These are phyloP conservation scores for Daboia siamensis DNA, from an alignment of 2,113 vertebrate genomes.

Conservation along the genomic window DNA sequence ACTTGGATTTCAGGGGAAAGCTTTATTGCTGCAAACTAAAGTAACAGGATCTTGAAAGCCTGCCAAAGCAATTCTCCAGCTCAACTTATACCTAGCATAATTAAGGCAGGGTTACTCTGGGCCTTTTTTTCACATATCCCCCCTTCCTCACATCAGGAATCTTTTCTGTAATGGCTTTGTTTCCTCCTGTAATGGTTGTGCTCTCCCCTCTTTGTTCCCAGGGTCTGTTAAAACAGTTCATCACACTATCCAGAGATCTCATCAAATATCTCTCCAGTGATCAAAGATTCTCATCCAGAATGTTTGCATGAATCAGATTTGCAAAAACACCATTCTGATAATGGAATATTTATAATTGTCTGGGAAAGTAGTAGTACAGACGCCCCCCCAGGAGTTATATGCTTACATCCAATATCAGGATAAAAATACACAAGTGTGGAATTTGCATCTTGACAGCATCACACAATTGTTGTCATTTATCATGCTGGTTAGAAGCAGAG, in stretches of 20 bases:
- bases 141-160: neutral
- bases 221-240: neutral
- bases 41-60: neutral
- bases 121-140: neutral
- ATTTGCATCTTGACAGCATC: neutral
- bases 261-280: neutral
- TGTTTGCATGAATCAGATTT: neutral
- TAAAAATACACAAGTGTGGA: neutral
- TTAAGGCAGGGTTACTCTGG: neutral
- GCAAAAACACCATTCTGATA: neutral
- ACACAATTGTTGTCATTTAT: neutral
- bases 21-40: neutral
- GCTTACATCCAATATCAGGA: neutral
- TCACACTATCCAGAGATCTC: neutral
- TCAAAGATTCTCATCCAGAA: neutral
- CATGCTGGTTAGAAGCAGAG: neutral
- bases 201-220: neutral
- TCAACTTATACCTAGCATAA: neutral
- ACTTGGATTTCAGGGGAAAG: neutral
- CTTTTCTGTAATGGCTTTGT: neutral
- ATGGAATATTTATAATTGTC: neutral
- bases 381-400: neutral
- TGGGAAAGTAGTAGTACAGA: neutral
- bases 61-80: neutral
- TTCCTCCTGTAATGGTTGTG: neutral